phyloP scores from a whole-genome alignment of 2,888 invertebrate species.

The Pyrocoelia pectoralis region DNA sequence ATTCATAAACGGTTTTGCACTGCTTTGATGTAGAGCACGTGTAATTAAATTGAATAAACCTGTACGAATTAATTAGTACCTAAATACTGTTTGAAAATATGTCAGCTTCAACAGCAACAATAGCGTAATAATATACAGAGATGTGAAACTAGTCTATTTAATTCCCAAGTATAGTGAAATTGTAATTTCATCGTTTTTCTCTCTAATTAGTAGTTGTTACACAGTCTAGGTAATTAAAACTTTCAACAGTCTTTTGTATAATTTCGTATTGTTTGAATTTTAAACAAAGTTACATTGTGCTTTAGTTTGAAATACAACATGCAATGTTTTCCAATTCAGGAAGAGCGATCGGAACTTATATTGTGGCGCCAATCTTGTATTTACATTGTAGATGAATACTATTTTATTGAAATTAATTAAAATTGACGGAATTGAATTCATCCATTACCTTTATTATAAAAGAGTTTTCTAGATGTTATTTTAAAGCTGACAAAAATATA shows the following conservation, averaged over 20 bases:
- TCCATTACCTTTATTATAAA: no score
- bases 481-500: no score
- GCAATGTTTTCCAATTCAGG: neutral
- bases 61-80: no score
- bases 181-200: constrained; percentile 11
- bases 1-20: no score
- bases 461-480: no score
- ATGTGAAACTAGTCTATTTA: neutral
- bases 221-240: constrained; percentile 13
- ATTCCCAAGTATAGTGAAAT: constrained; percentile 5
- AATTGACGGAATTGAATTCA: no score
- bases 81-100: neutral
- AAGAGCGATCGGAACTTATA: no score
- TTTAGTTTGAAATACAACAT: constrained; percentile 10
- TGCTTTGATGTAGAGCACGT: no score
- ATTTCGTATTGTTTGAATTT: constrained; percentile 3
- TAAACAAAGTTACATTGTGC: constrained; percentile 6
- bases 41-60: no score
- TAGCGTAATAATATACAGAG: neutral
- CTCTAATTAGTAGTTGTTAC: constrained; percentile 14
- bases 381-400: no score
- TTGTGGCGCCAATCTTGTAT: no score
- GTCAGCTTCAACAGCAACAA: neutral
- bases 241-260: constrained; percentile 8
- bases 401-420: no score